A percentile compares a stretch with the other conserved stretches of the same genome.
Evolutionary conservation across 2,888 invertebrate genomes (phyloP).

Genomic region (Teleiodes luculella): DNA sequence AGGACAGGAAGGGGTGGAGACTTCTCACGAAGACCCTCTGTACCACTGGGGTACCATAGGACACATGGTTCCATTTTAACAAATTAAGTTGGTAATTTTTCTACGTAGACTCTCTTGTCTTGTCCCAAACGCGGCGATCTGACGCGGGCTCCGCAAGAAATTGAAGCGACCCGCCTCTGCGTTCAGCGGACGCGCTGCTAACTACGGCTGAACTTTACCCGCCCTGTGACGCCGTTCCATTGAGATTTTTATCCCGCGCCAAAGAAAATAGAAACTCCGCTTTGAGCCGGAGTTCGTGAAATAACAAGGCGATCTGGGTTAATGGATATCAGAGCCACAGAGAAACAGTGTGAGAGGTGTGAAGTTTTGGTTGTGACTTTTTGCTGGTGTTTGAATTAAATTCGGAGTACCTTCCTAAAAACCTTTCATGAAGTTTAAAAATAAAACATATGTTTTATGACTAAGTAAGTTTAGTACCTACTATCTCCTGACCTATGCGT

Average conservation of each 20-base stretch:
- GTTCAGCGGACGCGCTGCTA: constrained; percentile 45
- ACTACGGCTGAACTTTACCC: constrained; percentile 39
- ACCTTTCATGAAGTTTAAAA: background rate
- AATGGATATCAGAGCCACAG: background rate
- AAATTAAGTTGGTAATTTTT: background rate
- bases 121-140: constrained; percentile 20
- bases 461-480: no score
- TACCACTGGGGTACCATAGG: no score
- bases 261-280: constrained; percentile 9
- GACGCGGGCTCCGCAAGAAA: constrained; percentile 46
- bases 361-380: background rate
- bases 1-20: no score
- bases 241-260: constrained; percentile 17
- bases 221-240: constrained; percentile 22
- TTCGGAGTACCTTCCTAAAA: no score
- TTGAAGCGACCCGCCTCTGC: constrained; percentile 43
- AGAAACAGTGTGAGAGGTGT: background rate
- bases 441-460: background rate
- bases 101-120: background rate
- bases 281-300: background rate
- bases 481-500: background rate
- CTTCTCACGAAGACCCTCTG: no score
- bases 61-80: no score
- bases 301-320: background rate
- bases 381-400: background rate